A percentile compares a stretch with the other conserved stretches of the same genome.
phyloP scores from a whole-genome alignment of 2,888 invertebrate species.

The Drosophila vallismaia region DNA sequence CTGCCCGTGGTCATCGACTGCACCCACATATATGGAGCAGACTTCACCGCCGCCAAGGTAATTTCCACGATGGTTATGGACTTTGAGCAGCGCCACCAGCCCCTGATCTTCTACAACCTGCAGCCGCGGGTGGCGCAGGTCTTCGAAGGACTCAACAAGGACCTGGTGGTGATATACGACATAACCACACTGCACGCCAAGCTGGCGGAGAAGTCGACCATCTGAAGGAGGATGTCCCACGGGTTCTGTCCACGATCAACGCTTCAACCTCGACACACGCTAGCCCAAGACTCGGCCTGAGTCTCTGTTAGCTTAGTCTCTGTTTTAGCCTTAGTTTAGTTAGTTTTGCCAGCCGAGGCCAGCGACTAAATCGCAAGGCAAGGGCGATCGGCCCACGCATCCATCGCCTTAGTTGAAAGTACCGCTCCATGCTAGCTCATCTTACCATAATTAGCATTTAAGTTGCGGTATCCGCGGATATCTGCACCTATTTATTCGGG shows the following conservation, averaged over 20 bases:
- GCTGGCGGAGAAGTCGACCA: constrained; percentile 82
- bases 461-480: constrained; percentile 61
- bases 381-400: constrained; percentile 55
- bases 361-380: constrained; percentile 47
- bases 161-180: constrained; percentile 90
- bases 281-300: constrained; percentile 34
- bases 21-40: constrained; percentile 94
- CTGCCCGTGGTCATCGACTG: constrained; percentile 94
- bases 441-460: constrained; percentile 78
- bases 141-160: constrained; percentile 90
- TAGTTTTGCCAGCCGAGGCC: constrained; percentile 58
- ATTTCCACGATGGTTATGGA: constrained; percentile 90
- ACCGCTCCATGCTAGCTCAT: constrained; percentile 49
- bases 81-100: constrained; percentile 89
- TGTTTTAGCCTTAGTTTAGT: constrained; percentile 51
- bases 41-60: constrained; percentile 93
- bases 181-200: constrained; percentile 89
- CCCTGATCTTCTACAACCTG: constrained; percentile 91
- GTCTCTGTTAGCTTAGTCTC: constrained; percentile 52
- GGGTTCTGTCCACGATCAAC: constrained; percentile 40
- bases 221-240: constrained; percentile 3
- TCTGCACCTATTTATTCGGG: constrained; percentile 44
- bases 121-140: constrained; percentile 92
- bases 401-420: constrained; percentile 55
- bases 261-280: constrained; percentile 45